Percentiles rank a stretch among this genome's conserved stretches.
phyloP scores from a whole-genome alignment of 2,797 vertebrate genomes.

The Notamacropus eugenii region DNA sequence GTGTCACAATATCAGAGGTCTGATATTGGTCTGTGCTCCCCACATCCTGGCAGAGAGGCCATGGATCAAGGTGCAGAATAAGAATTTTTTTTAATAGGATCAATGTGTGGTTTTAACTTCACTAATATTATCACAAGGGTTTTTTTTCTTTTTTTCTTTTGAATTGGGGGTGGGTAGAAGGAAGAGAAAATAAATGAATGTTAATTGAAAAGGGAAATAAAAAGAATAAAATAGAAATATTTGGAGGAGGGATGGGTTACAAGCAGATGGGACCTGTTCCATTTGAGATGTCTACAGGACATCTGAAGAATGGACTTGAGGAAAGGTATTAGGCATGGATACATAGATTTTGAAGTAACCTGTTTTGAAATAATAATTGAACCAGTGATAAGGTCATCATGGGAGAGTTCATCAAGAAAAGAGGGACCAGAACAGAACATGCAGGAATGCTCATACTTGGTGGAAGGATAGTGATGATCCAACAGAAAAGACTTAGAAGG shows the following conservation, averaged over 20 bases:
- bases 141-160: background rate
- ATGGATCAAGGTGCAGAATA: background rate
- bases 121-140: background rate
- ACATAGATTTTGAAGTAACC: background rate
- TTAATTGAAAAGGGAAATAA: background rate
- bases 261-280: background rate
- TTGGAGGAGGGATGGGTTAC: background rate
- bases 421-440: background rate
- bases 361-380: background rate
- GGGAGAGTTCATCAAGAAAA: background rate
- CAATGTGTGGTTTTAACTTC: background rate
- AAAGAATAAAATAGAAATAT: background rate
- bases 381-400: background rate
- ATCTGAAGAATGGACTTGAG: background rate
- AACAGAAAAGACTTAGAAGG: background rate
- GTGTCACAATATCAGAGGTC: background rate
- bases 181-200: background rate
- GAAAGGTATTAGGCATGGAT: background rate
- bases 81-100: background rate
- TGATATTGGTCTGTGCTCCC: background rate
- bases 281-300: background rate
- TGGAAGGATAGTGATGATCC: background rate
- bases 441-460: background rate
- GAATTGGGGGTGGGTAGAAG: background rate
- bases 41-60: background rate